These are phyloP conservation scores for Acropora tenuis DNA, from an alignment of 64 coral and sea anemone species.

Conservation along the genomic window DNA sequence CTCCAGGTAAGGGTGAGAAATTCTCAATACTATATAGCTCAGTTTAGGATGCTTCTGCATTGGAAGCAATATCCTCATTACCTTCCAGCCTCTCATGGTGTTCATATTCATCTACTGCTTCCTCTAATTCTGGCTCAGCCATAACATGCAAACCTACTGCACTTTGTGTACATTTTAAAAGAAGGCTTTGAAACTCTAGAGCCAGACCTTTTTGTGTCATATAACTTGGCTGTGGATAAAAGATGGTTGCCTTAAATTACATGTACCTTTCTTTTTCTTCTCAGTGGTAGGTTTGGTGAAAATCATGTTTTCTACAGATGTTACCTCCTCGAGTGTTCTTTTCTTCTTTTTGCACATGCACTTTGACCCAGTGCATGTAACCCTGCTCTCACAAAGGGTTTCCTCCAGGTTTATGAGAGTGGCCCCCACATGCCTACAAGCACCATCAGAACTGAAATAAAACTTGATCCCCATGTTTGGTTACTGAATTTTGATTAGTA, in stretches of 20 bases:
- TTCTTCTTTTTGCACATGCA: slow-evolving; percentile 45
- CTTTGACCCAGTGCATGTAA: slow-evolving; percentile 65
- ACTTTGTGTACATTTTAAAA: slow-evolving; percentile 28
- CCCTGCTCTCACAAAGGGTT: slow-evolving; percentile 40
- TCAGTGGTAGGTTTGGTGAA: slow-evolving; percentile 44
- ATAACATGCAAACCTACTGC: slow-evolving; percentile 46
- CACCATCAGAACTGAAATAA: slow-evolving; percentile 55
- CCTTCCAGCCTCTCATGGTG: background rate
- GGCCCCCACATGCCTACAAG: slow-evolving; percentile 60
- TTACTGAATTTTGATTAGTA: too few relatives aligned
- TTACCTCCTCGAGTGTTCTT: slow-evolving; percentile 47
- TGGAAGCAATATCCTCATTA: background rate
- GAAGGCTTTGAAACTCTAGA: slow-evolving; percentile 32
- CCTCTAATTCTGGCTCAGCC: slow-evolving; percentile 1
- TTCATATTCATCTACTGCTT: background rate
- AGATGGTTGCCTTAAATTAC: slow-evolving; percentile 21
- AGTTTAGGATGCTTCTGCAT: background rate
- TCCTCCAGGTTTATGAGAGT: slow-evolving; percentile 55
- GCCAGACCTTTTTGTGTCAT: slow-evolving; percentile 15
- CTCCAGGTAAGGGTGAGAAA: slow-evolving; percentile 16
- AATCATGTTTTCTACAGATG: slow-evolving; percentile 39
- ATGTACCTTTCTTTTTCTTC: slow-evolving; percentile 48
- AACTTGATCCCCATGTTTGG: too few relatives aligned
- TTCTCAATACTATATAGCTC: slow-evolving; percentile 20
- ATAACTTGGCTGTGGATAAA: slow-evolving; percentile 59